Percentiles rank a stretch among this genome's conserved stretches.
These are phyloP conservation scores for Bombus ignitus DNA, from an alignment of 1,140 invertebrate species.

Conservation along the genomic window DNA sequence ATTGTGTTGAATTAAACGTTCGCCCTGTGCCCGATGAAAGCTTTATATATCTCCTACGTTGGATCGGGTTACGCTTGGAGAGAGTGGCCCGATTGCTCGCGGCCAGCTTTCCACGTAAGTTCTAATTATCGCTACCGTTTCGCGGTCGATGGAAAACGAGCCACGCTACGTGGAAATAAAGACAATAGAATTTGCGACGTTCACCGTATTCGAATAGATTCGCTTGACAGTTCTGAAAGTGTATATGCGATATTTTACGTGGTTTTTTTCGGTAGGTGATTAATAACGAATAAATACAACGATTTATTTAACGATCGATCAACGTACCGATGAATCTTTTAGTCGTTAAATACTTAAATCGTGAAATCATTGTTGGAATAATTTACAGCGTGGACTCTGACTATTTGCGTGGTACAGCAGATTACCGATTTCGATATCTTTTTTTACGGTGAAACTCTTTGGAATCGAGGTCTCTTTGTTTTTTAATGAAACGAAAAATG, in stretches of 20 bases:
- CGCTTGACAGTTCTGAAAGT: background rate
- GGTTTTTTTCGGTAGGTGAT: no score
- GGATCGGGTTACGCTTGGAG: slow-evolving; percentile 27
- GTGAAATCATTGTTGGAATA: background rate
- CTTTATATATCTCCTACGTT: slow-evolving; percentile 8
- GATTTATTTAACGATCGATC: no score
- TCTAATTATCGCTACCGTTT: slow-evolving; percentile 37
- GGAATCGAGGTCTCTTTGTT: background rate
- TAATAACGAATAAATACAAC: no score
- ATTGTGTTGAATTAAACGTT: slow-evolving; percentile 54
- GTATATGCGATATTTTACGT: no score
- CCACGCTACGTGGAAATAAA: background rate
- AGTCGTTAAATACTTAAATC: no score
- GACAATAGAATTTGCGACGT: background rate
- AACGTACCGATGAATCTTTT: no score
- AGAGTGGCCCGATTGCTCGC: background rate
- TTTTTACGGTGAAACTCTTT: no score
- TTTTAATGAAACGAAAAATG: background rate
- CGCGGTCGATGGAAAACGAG: background rate
- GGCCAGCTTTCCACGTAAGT: slow-evolving; percentile 5
- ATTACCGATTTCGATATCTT: no score
- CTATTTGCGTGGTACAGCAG: no score
- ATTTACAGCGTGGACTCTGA: background rate
- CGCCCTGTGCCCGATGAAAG: slow-evolving; percentile 32
- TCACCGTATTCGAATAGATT: background rate